Percentiles rank a stretch among this genome's conserved stretches.
Evolutionary conservation across 2,888 invertebrate genomes (phyloP).

Genomic region (Pilophorus perplexus): DNA sequence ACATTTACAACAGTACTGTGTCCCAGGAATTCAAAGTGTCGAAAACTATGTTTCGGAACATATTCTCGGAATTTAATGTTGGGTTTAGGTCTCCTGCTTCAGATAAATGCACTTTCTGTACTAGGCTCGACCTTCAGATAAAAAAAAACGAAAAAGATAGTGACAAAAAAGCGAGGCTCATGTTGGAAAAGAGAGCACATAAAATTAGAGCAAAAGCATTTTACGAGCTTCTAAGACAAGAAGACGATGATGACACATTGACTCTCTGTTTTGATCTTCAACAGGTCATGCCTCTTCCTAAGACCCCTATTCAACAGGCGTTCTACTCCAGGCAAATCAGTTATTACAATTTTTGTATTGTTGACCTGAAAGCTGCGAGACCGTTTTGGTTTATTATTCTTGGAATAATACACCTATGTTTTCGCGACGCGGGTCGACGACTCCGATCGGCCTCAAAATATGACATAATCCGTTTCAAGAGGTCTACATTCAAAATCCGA

Average conservation of each 20-base stretch:
- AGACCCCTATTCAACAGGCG: slow-evolving; percentile 36
- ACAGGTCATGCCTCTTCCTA: slow-evolving; percentile 35
- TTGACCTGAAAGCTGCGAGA: slow-evolving; percentile 6
- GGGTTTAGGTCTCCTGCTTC: slow-evolving; percentile 9
- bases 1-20: neutral
- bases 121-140: neutral
- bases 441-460: too few relatives aligned
- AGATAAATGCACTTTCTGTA: neutral
- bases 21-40: neutral
- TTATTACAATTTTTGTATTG: slow-evolving; percentile 21
- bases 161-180: neutral
- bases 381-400: too few relatives aligned
- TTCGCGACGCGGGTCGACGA: too few relatives aligned
- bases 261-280: slow-evolving; percentile 24
- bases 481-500: too few relatives aligned
- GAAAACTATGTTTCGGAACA: neutral
- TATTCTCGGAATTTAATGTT: neutral
- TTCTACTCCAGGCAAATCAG: slow-evolving; percentile 33
- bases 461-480: too few relatives aligned
- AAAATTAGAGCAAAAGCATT: slow-evolving; percentile 44
- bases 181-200: slow-evolving; percentile 32
- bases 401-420: too few relatives aligned
- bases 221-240: slow-evolving; percentile 42
- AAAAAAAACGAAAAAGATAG: neutral
- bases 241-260: slow-evolving; percentile 9